phyloP scores from a whole-genome alignment of 2,888 invertebrate species.

The Pristionchus exspectatus region DNA sequence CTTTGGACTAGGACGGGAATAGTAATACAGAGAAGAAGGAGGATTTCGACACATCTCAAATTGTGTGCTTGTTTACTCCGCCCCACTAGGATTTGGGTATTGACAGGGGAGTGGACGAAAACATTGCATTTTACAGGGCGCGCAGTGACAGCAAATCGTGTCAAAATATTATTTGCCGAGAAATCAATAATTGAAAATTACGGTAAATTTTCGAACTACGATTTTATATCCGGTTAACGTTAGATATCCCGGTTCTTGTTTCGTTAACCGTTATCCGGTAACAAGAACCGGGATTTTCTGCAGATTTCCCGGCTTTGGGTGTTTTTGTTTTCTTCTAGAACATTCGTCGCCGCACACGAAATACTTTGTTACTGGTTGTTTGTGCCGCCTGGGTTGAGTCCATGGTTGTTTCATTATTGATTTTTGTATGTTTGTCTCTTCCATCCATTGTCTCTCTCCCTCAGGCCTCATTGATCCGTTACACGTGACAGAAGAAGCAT shows the following conservation, averaged over 20 bases:
- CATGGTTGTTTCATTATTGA: background rate
- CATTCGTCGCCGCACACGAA: background rate
- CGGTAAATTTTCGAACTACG: background rate
- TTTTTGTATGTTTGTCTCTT: background rate
- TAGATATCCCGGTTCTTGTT: too few species aligned
- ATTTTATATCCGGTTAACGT: background rate
- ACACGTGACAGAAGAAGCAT: conserved; percentile 34
- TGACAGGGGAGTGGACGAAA: background rate
- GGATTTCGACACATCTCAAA: conserved; percentile 5
- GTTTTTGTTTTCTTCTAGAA: conserved; percentile 22
- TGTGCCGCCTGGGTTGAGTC: background rate
- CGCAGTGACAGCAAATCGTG: too few species aligned
- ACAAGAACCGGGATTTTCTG: too few species aligned
- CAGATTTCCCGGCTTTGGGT: background rate
- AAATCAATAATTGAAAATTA: conserved; percentile 22
- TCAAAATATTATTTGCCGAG: background rate
- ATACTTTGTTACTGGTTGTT: conserved; percentile 5
- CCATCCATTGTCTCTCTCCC: background rate
- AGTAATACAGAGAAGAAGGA: background rate
- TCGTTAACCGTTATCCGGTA: too few species aligned
- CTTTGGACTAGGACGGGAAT: background rate
- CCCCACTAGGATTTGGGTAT: background rate
- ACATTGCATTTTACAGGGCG: background rate
- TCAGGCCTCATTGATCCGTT: conserved; percentile 21
- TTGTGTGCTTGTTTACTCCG: background rate